These are phyloP conservation scores for Erebia aethiops DNA, from an alignment of 2,888 invertebrate species.

Conservation along the genomic window DNA sequence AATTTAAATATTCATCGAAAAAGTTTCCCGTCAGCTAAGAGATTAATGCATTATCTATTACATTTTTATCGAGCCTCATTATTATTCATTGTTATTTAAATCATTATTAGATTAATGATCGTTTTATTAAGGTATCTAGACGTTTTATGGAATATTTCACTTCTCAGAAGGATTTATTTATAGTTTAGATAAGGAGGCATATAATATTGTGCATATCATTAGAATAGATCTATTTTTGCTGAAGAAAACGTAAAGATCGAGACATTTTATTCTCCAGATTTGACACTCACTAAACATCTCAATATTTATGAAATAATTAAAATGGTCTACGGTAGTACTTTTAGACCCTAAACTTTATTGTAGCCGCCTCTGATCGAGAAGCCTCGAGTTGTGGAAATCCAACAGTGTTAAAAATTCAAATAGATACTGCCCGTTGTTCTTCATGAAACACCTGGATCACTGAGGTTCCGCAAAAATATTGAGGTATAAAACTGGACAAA, in stretches of 20 bases:
- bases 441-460: no score
- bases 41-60: conserved; percentile 46
- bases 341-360: no score
- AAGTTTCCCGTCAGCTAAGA: conserved; percentile 48
- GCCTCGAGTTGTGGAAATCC: no score
- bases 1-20: conserved; percentile 55
- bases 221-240: neutral
- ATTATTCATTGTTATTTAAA: conserved; percentile 67
- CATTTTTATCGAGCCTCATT: conserved; percentile 56
- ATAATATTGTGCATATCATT: conserved; percentile 7
- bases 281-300: no score
- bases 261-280: neutral
- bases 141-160: conserved; percentile 25
- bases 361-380: no score
- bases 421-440: no score
- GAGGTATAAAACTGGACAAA: no score
- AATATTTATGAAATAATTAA: no score
- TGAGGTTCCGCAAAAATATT: no score
- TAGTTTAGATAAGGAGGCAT: conserved; percentile 17
- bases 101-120: conserved; percentile 64
- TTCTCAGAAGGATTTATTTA: conserved; percentile 24
- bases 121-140: conserved; percentile 42
- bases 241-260: neutral
- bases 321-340: no score
- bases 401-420: no score